Evolutionary conservation across 2,797 vertebrate species (phyloP).

Genomic region (Nasua narica): DNA sequence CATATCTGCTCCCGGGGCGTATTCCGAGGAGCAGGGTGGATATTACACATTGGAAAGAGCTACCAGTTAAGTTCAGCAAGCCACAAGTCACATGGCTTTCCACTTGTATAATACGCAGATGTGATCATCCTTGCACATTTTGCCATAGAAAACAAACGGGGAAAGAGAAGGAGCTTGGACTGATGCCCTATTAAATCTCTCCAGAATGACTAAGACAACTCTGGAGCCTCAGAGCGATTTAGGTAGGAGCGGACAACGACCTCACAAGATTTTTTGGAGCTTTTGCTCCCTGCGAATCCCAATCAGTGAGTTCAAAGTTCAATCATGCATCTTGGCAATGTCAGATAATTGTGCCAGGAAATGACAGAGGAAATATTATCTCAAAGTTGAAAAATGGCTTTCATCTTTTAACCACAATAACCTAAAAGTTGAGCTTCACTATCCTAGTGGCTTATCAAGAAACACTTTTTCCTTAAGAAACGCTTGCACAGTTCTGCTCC

Average conservation of each 20-base stretch:
- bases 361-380: slow-evolving; percentile 3
- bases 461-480: background rate
- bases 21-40: background rate
- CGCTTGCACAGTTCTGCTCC: background rate
- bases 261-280: background rate
- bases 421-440: background rate
- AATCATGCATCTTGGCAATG: background rate
- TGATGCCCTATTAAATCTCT: background rate
- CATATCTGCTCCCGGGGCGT: background rate
- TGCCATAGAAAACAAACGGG: background rate
- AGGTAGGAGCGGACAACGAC: background rate
- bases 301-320: background rate
- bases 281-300: background rate
- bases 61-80: slow-evolving; percentile 33
- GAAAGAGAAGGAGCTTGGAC: background rate
- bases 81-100: slow-evolving; percentile 50
- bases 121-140: background rate
- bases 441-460: background rate
- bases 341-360: background rate
- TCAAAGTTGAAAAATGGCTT: background rate
- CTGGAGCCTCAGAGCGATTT: background rate
- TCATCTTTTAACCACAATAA: background rate
- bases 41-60: slow-evolving; percentile 30
- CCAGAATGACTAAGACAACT: background rate
- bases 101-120: background rate